These are phyloP conservation scores for Papilio polytes DNA, from an alignment of 1,140 invertebrate genomes.

Conservation along the genomic window DNA sequence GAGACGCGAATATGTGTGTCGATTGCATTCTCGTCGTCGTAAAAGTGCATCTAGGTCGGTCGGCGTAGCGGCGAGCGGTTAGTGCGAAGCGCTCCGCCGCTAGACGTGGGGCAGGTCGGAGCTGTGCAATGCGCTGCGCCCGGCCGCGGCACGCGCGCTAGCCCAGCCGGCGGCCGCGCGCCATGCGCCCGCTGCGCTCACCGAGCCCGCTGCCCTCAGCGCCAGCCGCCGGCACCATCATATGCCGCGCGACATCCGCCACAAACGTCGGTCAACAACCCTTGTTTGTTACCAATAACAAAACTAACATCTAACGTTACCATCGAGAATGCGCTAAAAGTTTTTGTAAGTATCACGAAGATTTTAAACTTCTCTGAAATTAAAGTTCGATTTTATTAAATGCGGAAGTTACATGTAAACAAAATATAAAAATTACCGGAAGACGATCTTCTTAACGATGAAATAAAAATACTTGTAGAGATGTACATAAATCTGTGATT, in stretches of 20 bases:
- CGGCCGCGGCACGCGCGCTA: constrained; percentile 66
- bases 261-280: constrained; percentile 22
- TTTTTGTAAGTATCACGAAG: constrained; percentile 19
- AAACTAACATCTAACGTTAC: not conserved
- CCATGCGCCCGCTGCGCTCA: constrained; percentile 49
- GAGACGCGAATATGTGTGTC: constrained; percentile 83
- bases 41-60: constrained; percentile 84
- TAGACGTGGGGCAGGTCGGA: constrained; percentile 82
- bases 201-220: constrained; percentile 44
- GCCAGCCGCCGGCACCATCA: constrained; percentile 38
- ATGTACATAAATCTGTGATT: too few relatives aligned
- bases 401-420: too few relatives aligned
- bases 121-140: constrained; percentile 61
- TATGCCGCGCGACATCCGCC: constrained; percentile 54
- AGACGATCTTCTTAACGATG: too few relatives aligned
- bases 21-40: constrained; percentile 80
- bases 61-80: constrained; percentile 71
- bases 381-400: not conserved
- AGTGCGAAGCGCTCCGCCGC: constrained; percentile 75
- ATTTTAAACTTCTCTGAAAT: not conserved
- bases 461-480: too few relatives aligned
- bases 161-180: constrained; percentile 53
- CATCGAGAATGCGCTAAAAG: constrained; percentile 53
- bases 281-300: constrained; percentile 29
- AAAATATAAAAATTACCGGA: too few relatives aligned